Conservation (phyloP, 2,888 invertebrate species). For the Phortica okadai region DNA sequence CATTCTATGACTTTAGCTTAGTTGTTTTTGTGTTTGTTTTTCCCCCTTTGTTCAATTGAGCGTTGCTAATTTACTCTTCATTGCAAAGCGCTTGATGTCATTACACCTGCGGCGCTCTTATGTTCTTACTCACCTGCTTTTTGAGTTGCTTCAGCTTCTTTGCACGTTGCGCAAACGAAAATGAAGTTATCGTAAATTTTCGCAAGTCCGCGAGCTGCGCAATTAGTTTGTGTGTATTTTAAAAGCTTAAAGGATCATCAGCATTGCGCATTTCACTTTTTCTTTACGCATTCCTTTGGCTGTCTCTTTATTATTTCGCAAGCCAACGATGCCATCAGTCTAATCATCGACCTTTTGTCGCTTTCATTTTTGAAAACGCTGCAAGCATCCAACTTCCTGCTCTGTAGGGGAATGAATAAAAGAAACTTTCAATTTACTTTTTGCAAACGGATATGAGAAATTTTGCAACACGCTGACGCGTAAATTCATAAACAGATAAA, state of each 20-base stretch:
- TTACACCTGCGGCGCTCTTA: constrained; percentile 39
- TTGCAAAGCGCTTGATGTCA: constrained; percentile 35
- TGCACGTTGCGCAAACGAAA: background rate
- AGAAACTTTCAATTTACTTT: constrained; percentile 34
- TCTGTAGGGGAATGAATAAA: background rate
- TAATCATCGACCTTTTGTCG: no score
- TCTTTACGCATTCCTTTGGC: constrained; percentile 36
- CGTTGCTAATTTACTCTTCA: constrained; percentile 45
- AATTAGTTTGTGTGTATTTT: constrained; percentile 34
- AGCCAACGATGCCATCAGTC: no score
- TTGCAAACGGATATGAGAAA: constrained; percentile 70
- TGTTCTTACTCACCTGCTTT: background rate
- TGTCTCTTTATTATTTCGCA: background rate
- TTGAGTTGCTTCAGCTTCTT: background rate
- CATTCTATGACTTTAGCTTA: no score
- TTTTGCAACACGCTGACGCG: constrained; percentile 33
- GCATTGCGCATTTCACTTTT: no score
- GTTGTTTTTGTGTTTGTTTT: no score
- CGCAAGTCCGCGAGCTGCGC: constrained; percentile 60
- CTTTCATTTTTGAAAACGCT: constrained; percentile 25
- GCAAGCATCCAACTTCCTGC: constrained; percentile 50
- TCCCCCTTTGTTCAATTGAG: constrained; percentile 43
- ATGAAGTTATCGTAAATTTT: constrained; percentile 39
- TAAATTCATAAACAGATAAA: constrained; percentile 65
- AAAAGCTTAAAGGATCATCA: background rate